A percentile compares a stretch with the other conserved stretches of the same genome.
Conservation (phyloP, 1,140 invertebrate genomes). For the Contarinia nasturtii region DNA sequence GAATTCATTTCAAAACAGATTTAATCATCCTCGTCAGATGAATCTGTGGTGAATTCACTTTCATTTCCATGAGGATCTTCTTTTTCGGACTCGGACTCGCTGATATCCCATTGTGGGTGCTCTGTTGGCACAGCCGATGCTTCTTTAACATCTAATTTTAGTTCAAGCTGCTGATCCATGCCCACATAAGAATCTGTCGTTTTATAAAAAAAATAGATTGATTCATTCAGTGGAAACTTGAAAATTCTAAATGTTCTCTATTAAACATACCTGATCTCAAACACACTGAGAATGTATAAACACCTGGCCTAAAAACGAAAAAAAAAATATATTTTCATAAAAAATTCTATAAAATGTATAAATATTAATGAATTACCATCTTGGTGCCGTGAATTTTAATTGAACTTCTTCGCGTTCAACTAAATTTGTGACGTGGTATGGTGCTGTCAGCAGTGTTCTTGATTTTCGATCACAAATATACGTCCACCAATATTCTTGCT, state of each 20-base stretch:
- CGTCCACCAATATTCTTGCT: constrained; percentile 99
- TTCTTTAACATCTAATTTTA: constrained; percentile 93
- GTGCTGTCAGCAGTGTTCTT: constrained; percentile 70
- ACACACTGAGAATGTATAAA: constrained; percentile 87
- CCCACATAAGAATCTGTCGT: constrained; percentile 77
- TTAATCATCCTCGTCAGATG: constrained; percentile 29
- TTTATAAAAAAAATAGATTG: constrained; percentile 1
- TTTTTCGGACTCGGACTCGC: constrained; percentile 75
- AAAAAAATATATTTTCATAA: no score
- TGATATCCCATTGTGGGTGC: constrained; percentile 92
- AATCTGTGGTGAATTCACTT: constrained; percentile 38
- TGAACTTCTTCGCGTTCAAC: constrained; percentile 70
- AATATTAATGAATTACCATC: no score
- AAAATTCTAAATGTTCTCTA: not conserved
- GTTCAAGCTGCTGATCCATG: constrained; percentile 76
- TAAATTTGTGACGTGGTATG: constrained; percentile 75
- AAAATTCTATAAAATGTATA: no score
- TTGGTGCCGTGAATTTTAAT: constrained; percentile 87
- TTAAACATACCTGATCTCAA: constrained; percentile 46
- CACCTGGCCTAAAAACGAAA: no score
- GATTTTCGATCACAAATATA: constrained; percentile 92
- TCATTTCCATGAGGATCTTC: constrained; percentile 36
- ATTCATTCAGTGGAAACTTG: not conserved
- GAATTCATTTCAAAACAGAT: no score
- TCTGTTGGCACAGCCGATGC: constrained; percentile 74